Conservation (phyloP, 2,113 vertebrate species). For the Xenus cinereus region DNA sequence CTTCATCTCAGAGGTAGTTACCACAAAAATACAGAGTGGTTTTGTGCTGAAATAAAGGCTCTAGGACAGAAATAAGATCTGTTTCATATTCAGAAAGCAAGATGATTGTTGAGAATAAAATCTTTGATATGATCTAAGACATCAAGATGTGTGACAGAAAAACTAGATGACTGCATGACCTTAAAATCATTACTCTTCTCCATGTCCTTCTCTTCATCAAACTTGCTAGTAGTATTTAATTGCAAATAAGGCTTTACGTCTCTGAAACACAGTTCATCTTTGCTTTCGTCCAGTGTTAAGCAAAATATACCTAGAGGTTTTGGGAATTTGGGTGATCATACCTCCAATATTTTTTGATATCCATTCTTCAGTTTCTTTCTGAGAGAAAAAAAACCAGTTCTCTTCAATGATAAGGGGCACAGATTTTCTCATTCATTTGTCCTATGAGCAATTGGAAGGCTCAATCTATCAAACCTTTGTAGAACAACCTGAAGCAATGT, state of each 20-base stretch:
- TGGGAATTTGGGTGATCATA: neutral
- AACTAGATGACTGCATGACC: neutral
- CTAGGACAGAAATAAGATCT: neutral
- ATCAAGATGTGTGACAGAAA: neutral
- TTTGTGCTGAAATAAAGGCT: neutral
- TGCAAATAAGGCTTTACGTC: neutral
- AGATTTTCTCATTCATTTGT: neutral
- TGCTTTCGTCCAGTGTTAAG: neutral
- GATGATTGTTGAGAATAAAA: neutral
- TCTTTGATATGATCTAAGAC: neutral
- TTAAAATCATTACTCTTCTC: neutral
- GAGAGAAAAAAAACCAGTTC: neutral
- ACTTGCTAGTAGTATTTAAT: neutral
- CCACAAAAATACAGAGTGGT: neutral
- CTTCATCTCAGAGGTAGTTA: neutral
- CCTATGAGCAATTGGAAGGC: neutral
- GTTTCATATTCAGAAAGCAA: neutral
- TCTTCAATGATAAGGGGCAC: neutral
- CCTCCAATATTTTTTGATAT: neutral
- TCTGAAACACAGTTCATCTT: neutral
- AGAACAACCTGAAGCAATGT: neutral
- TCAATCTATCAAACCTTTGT: neutral
- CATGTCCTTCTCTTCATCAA: neutral
- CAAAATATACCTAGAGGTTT: neutral
- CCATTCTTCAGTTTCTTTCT: neutral